These are phyloP conservation scores for Cantharis lateralis DNA, from an alignment of 2,888 invertebrate species.

Conservation along the genomic window DNA sequence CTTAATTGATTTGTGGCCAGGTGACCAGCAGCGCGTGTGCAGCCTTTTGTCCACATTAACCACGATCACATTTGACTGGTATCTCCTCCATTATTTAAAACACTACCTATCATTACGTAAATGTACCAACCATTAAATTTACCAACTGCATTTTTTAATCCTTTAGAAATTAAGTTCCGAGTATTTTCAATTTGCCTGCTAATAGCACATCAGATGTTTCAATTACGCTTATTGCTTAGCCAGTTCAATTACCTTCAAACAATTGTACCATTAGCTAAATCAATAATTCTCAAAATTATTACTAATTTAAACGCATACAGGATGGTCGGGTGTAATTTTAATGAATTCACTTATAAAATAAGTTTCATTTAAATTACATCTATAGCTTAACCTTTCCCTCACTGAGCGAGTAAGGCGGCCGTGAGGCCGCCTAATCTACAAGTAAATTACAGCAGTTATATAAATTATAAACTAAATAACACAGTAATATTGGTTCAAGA, in stretches of 20 bases:
- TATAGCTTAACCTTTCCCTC: no score
- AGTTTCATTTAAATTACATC: no score
- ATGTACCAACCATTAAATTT: not conserved
- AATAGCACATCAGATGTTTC: not conserved
- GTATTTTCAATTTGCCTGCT: not conserved
- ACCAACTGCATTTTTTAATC: not conserved
- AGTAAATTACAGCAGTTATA: no score
- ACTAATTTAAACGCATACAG: not conserved
- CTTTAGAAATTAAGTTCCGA: not conserved
- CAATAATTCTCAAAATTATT: not conserved
- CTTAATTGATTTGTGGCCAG: conserved; percentile 28
- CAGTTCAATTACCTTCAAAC: not conserved
- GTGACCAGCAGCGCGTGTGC: conserved; percentile 25
- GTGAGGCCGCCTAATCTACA: no score
- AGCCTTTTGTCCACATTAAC: conserved; percentile 27
- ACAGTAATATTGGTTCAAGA: no score
- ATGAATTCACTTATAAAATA: no score
- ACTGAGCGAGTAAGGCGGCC: no score
- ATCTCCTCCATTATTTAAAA: not conserved
- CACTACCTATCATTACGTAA: not conserved
- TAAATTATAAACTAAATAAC: no score
- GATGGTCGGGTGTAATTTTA: not conserved
- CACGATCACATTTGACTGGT: conserved; percentile 22
- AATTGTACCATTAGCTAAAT: not conserved
- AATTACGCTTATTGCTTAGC: not conserved